Conservation (phyloP, 2,797 vertebrate species). For the Triplophysa bombifrons region DNA sequence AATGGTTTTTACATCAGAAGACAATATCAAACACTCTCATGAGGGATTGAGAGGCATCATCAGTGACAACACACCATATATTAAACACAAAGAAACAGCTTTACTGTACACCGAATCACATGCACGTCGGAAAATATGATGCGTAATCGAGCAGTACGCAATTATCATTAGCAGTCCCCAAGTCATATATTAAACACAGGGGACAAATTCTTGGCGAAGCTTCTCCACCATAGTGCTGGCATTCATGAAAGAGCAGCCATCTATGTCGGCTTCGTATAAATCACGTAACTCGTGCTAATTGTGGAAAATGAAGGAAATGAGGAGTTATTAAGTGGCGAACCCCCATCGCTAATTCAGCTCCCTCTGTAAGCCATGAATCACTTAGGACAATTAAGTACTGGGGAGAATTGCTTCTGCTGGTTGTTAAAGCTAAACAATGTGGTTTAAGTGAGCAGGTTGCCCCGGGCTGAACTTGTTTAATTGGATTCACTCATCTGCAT, state of each 20-base stretch:
- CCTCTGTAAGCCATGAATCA: slow-evolving; percentile 58
- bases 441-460: slow-evolving; percentile 65
- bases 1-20: slow-evolving; percentile 20
- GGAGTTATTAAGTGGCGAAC: slow-evolving; percentile 60
- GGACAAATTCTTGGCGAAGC: slow-evolving; percentile 38
- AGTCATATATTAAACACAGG: slow-evolving; percentile 39
- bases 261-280: slow-evolving; percentile 30
- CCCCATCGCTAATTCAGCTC: slow-evolving; percentile 65
- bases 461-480: slow-evolving; percentile 47
- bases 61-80: slow-evolving; percentile 27
- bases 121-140: slow-evolving; percentile 44
- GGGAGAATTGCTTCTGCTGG: slow-evolving; percentile 57
- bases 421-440: slow-evolving; percentile 64
- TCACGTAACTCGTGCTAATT: slow-evolving; percentile 41
- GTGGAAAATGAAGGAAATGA: slow-evolving; percentile 60
- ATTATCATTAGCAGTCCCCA: slow-evolving; percentile 40
- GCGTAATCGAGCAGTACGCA: slow-evolving; percentile 27
- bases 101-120: slow-evolving; percentile 31
- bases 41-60: slow-evolving; percentile 7
- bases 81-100: slow-evolving; percentile 7
- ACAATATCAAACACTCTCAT: not conserved
- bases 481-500: slow-evolving; percentile 48
- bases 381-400: slow-evolving; percentile 66
- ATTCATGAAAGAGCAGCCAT: slow-evolving; percentile 36
- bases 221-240: slow-evolving; percentile 19